phyloP scores from a whole-genome alignment of 2,888 invertebrate genomes.

The Molorchus minor region DNA sequence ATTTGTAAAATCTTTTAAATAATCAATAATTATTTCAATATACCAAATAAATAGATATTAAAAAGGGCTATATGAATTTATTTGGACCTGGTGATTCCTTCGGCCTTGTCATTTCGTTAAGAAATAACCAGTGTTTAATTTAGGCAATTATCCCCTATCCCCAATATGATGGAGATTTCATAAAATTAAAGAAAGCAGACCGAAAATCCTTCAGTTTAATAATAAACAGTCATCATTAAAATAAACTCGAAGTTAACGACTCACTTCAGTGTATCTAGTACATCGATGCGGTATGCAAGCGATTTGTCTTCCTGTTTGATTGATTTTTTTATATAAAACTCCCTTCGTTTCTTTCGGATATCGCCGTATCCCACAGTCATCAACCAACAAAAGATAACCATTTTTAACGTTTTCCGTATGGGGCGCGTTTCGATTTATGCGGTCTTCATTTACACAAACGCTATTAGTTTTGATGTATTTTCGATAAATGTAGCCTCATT shows the following conservation, averaged over 20 bases:
- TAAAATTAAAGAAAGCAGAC: too few relatives aligned
- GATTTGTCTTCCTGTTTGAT: constrained; percentile 41
- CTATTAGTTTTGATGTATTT: constrained; percentile 17
- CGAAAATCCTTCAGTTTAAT: too few relatives aligned
- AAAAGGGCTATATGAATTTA: too few relatives aligned
- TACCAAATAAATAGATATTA: too few relatives aligned
- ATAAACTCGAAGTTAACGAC: constrained; percentile 38
- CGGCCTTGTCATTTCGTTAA: too few relatives aligned
- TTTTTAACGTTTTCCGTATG: constrained; percentile 21
- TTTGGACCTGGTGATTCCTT: too few relatives aligned
- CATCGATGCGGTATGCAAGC: constrained; percentile 25
- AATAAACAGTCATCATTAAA: constrained; percentile 32
- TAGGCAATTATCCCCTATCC: too few relatives aligned
- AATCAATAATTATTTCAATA: too few relatives aligned
- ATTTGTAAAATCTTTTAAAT: too few relatives aligned
- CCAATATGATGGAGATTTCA: too few relatives aligned
- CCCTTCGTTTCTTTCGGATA: constrained; percentile 14
- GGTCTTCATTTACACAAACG: constrained; percentile 18
- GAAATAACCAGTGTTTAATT: too few relatives aligned
- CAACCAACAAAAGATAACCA: constrained; percentile 35
- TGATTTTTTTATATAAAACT: constrained; percentile 38
- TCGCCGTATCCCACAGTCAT: constrained; percentile 25
- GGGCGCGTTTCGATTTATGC: constrained; percentile 17
- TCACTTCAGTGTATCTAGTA: constrained; percentile 16
- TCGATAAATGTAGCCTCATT: constrained; percentile 9